Evolutionary conservation across 2,888 invertebrate genomes (phyloP).

Genomic region (Cheilosia pagana): DNA sequence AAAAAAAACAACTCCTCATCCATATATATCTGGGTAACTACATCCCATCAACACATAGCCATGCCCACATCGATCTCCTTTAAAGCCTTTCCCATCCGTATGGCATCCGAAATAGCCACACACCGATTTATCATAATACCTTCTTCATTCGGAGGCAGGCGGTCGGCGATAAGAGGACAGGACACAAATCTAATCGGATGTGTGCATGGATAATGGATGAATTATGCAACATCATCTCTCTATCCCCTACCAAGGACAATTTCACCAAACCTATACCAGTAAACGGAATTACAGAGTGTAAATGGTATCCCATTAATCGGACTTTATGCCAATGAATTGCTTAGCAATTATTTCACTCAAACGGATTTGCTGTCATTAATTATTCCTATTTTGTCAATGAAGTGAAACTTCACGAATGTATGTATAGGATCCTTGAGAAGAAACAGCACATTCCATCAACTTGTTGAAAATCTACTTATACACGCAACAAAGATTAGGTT

Average conservation of each 20-base stretch:
- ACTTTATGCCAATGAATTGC: constrained; percentile 49
- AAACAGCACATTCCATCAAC: constrained; percentile 17
- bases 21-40: background rate
- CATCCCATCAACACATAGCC: background rate
- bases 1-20: background rate
- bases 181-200: constrained; percentile 37
- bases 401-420: background rate
- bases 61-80: constrained; percentile 41
- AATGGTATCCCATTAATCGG: constrained; percentile 49
- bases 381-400: constrained; percentile 41
- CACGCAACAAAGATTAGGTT: background rate
- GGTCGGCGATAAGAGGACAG: background rate
- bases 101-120: constrained; percentile 21
- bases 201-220: constrained; percentile 14
- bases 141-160: background rate
- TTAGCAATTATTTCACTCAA: constrained; percentile 47
- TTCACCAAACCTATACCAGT: background rate
- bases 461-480: constrained; percentile 41
- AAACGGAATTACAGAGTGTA: constrained; percentile 45
- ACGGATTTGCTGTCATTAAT: constrained; percentile 58
- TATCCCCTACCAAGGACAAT: background rate
- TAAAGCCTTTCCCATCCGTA: constrained; percentile 29
- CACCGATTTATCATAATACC: constrained; percentile 46
- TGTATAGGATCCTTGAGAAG: background rate
- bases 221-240: constrained; percentile 19